These are phyloP conservation scores for Potamilus streckersoni DNA, from an alignment of 1,140 invertebrate species.

Conservation along the genomic window DNA sequence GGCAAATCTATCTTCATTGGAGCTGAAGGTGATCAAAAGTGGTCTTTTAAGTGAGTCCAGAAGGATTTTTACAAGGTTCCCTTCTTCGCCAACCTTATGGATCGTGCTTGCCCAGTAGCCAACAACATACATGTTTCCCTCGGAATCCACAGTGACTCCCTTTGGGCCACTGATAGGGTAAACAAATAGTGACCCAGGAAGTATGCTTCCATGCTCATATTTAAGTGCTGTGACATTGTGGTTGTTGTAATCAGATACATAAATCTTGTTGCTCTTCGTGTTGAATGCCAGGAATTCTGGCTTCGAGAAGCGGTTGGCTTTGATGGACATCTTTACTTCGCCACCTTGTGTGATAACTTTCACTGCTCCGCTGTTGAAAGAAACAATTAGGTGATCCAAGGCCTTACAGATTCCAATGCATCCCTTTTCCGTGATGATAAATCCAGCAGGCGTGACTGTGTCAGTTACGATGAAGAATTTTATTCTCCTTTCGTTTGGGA, in stretches of 20 bases:
- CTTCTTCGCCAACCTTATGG: conserved; percentile 25
- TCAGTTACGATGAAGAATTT: conserved; percentile 21
- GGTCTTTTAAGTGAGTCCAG: conserved; percentile 19
- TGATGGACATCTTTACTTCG: conserved; percentile 26
- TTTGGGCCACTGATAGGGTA: conserved; percentile 28
- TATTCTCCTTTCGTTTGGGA: conserved; percentile 29
- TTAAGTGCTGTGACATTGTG: conserved; percentile 22
- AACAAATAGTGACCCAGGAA: conserved; percentile 21
- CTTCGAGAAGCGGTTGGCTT: conserved; percentile 28
- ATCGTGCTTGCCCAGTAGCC: conserved; percentile 31
- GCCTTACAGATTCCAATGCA: conserved; percentile 22
- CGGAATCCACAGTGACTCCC: conserved; percentile 14
- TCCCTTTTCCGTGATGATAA: conserved; percentile 6
- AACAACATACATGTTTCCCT: conserved; percentile 23
- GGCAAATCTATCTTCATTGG: conserved; percentile 16
- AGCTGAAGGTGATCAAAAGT: conserved; percentile 11
- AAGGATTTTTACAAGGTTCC: conserved; percentile 18
- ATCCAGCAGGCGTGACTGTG: conserved; percentile 16
- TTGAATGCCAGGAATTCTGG: conserved; percentile 28
- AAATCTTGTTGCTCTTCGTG: conserved; percentile 7
- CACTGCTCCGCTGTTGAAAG: conserved; percentile 20
- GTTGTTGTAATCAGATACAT: conserved; percentile 32
- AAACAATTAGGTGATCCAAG: conserved; percentile 16
- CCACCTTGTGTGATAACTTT: conserved; percentile 21
- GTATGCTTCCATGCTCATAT: conserved; percentile 16